Conservation (phyloP, 2,888 invertebrate species). For the Julus scanicus region DNA sequence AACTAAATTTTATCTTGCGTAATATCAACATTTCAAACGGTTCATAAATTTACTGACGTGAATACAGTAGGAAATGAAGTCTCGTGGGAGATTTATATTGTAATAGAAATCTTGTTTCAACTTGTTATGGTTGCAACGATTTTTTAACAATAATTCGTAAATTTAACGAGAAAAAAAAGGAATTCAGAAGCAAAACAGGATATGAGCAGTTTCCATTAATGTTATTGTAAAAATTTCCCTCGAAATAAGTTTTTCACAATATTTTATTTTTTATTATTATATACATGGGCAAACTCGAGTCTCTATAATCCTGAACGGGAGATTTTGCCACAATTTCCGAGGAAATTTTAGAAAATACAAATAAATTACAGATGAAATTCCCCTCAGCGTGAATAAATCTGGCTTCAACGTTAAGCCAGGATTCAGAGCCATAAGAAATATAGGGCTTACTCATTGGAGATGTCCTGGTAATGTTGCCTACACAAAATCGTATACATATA, state of each 20-base stretch:
- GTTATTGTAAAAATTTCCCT: too few species aligned
- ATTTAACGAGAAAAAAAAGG: too few species aligned
- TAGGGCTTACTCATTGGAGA: constrained; percentile 1
- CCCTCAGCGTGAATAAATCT: background rate
- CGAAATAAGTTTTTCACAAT: too few species aligned
- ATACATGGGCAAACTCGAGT: background rate
- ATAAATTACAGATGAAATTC: background rate
- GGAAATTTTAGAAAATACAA: background rate
- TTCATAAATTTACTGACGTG: too few species aligned
- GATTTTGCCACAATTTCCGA: background rate
- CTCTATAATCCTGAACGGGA: background rate
- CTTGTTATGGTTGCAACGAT: too few species aligned
- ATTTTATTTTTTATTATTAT: too few species aligned
- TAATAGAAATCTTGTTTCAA: too few species aligned
- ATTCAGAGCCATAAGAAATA: background rate
- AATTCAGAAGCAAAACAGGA: too few species aligned
- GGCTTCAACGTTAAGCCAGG: background rate
- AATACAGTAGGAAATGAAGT: too few species aligned
- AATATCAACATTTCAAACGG: background rate
- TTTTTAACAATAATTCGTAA: too few species aligned
- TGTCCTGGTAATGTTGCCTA: background rate
- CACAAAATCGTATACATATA: background rate
- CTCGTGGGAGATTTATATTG: too few species aligned
- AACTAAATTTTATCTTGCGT: background rate
- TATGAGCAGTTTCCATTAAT: too few species aligned